These are phyloP conservation scores for Antheraea pernyi DNA, from an alignment of 1,140 invertebrate genomes.

Conservation along the genomic window DNA sequence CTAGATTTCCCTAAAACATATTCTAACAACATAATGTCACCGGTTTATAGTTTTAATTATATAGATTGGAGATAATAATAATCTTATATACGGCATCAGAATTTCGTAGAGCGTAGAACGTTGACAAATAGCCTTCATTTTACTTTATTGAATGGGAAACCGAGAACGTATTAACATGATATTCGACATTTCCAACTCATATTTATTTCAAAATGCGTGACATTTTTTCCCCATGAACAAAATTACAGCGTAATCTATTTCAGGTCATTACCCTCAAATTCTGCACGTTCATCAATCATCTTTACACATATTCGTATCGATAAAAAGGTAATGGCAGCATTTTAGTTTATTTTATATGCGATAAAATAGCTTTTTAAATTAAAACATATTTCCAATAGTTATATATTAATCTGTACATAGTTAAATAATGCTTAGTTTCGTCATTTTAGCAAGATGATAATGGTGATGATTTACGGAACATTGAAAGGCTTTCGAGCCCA, in stretches of 20 bases:
- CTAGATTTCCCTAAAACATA: background rate
- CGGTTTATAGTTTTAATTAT: background rate
- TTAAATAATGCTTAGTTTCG: background rate
- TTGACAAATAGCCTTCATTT: slow-evolving; percentile 9
- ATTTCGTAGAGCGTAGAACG: background rate
- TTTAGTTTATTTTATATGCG: background rate
- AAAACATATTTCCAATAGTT: no score
- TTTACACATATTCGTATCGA: slow-evolving; percentile 4
- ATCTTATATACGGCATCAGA: background rate
- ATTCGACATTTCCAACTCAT: background rate
- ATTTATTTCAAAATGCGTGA: background rate
- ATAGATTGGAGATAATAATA: background rate
- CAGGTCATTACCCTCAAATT: slow-evolving; percentile 2
- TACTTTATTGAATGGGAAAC: background rate
- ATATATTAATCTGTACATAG: background rate
- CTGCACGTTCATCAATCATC: background rate
- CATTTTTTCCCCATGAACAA: background rate
- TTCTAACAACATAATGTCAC: background rate
- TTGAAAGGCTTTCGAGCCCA: no score
- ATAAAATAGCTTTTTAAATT: background rate
- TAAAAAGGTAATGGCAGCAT: background rate
- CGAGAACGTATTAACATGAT: background rate
- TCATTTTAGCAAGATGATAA: no score
- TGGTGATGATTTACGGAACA: no score
- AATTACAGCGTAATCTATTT: slow-evolving; percentile 1